These are phyloP conservation scores for Subanguina moxae DNA, from an alignment of 1,140 invertebrate species.

Conservation along the genomic window DNA sequence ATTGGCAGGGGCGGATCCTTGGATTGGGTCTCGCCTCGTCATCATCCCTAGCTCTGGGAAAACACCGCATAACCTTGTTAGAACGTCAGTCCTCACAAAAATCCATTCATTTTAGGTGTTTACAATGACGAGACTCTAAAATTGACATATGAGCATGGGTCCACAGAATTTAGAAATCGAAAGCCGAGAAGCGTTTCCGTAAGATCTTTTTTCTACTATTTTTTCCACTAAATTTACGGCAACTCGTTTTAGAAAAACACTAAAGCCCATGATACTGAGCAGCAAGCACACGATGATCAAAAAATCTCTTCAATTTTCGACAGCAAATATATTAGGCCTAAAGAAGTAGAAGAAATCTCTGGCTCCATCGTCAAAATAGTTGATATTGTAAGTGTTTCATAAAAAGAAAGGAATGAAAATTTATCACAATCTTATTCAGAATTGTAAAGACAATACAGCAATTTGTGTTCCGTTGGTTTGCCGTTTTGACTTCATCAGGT, in stretches of 20 bases:
- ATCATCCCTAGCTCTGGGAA: background rate
- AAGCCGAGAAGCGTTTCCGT: conserved; percentile 1
- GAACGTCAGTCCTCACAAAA: too few relatives aligned
- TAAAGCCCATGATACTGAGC: too few relatives aligned
- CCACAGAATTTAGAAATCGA: conserved; percentile 12
- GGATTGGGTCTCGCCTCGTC: background rate
- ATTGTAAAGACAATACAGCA: conserved; percentile 38
- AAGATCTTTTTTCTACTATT: background rate
- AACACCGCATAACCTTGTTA: conserved; percentile 29
- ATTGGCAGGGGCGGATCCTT: too few relatives aligned
- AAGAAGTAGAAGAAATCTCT: conserved; percentile 37
- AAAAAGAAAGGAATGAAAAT: background rate
- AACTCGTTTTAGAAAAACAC: too few relatives aligned
- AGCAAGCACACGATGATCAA: background rate
- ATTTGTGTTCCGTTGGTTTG: conserved; percentile 35
- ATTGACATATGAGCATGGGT: conserved; percentile 32
- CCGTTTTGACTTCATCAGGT: conserved; percentile 41
- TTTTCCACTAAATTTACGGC: too few relatives aligned
- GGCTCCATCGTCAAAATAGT: conserved; percentile 35
- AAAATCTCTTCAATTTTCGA: conserved; percentile 37
- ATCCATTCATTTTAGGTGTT: background rate
- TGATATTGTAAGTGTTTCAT: conserved; percentile 35
- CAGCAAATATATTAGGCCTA: conserved; percentile 28
- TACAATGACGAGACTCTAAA: conserved; percentile 47
- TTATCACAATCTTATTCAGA: conserved; percentile 19